Conservation (phyloP, 2,113 vertebrate genomes). For the Prietella phreatophila region DNA sequence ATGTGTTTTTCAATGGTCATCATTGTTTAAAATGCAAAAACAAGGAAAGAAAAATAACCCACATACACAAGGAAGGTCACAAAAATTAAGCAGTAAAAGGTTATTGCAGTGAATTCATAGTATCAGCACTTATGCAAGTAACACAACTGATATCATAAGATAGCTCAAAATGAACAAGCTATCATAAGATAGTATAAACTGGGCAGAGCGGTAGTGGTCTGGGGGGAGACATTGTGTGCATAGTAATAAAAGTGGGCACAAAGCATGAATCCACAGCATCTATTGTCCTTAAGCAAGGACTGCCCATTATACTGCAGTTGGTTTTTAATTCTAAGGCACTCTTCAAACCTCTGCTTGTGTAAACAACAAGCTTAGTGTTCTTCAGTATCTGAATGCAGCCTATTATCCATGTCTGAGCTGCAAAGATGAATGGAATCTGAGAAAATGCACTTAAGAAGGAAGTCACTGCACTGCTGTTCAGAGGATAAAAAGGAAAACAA, state of each 20-base stretch:
- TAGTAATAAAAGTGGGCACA: constrained; percentile 13
- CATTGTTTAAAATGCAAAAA: constrained; percentile 18
- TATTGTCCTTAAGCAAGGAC: background rate
- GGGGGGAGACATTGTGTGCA: constrained; percentile 14
- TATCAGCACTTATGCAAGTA: background rate
- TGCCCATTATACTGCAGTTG: constrained; percentile 21
- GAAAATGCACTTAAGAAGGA: background rate
- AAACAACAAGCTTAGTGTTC: constrained; percentile 39
- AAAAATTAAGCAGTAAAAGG: background rate
- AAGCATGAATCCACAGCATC: constrained; percentile 9
- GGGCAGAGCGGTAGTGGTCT: background rate
- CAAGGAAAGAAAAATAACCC: background rate
- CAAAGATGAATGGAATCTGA: background rate
- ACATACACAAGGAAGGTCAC: background rate
- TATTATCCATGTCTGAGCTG: background rate
- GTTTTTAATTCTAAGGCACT: constrained; percentile 29
- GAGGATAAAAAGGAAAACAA: background rate
- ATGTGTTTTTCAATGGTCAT: background rate
- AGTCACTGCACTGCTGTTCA: constrained; percentile 12
- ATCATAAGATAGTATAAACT: background rate
- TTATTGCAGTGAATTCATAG: background rate
- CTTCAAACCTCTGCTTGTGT: background rate
- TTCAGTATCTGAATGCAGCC: background rate
- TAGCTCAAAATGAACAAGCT: background rate
- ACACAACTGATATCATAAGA: background rate